Evolutionary conservation across 2,888 invertebrate species (phyloP), one percentile per base, ranked within the genome.

Genomic region (Heterodera filipjevi): DNA sequence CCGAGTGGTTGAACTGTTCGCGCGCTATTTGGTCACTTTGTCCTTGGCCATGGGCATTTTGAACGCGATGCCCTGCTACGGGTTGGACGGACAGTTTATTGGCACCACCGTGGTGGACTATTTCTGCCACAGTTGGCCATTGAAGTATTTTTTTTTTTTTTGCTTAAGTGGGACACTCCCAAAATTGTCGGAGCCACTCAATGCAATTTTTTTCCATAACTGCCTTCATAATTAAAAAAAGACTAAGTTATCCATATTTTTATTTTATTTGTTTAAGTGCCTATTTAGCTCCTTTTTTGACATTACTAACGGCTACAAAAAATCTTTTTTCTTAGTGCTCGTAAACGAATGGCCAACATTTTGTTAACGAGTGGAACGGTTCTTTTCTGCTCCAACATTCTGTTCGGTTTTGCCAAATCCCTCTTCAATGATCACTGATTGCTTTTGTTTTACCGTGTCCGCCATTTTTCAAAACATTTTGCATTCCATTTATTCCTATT

Each of bases 1-100:
- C 14, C 66, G 59, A 19, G 49, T 77, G n/a, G 64, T 83, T 71
- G 86, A 89, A 70, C 80, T 86, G 59, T 72, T 82, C 53, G 78
- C 75, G 30, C 84, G 86, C 71, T 87, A 87, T 79, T 76, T 89
- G 66, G 82, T 93, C 82, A 93, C 94, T 83, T 94, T 94, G 90
- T 96, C 96, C 22, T 92, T 94, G 86, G 97, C 96, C 0, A 92
- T 97, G 86, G 96, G 94, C 16, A 91, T 96, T 82, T 91, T 97
- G 44, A 98, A 98, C 91, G 93, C 95, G 12, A 92, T 97, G 80
- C 97, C 97, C 0, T 95, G 96, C 90, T 94, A 95, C 89, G 94
- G 93, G 81, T 93, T 96, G 89, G 97, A 98, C 90, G 97, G 97
- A 0, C 94, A 96, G 89, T 93, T 94, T 90, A 95, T 97, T 85